A percentile compares a stretch with the other conserved stretches of the same genome.
Evolutionary conservation across 2,888 invertebrate genomes (phyloP).

Genomic region (Meliscaeva auricollis): DNA sequence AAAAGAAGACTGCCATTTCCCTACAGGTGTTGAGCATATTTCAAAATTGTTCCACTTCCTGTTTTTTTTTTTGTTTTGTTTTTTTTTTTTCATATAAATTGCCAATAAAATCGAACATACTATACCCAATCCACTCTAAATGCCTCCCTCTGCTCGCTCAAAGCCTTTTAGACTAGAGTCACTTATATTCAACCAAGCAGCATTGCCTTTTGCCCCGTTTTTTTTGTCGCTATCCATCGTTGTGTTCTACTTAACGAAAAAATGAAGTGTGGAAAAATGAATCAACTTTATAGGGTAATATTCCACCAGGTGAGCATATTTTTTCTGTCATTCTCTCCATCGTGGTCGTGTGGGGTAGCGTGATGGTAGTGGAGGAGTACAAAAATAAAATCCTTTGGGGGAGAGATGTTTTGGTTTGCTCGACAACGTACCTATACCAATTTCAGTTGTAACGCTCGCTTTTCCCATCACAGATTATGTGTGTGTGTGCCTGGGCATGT

Average conservation of each 20-base stretch:
- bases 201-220: background rate
- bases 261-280: slow-evolving; percentile 76
- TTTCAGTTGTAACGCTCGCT: slow-evolving; percentile 58
- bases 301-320: slow-evolving; percentile 67
- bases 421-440: slow-evolving; percentile 39
- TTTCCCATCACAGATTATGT: slow-evolving; percentile 4
- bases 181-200: background rate
- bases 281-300: slow-evolving; percentile 73
- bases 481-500: background rate
- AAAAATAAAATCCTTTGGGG: slow-evolving; percentile 7
- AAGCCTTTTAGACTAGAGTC: slow-evolving; percentile 34
- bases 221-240: background rate
- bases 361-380: background rate
- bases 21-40: slow-evolving; percentile 71
- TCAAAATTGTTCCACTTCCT: slow-evolving; percentile 55
- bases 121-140: slow-evolving; percentile 67
- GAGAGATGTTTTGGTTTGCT: slow-evolving; percentile 67
- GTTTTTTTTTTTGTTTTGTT: slow-evolving; percentile 28
- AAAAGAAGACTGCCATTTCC: slow-evolving; percentile 44
- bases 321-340: slow-evolving; percentile 28
- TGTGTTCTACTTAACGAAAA: slow-evolving; percentile 51
- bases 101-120: slow-evolving; percentile 73
- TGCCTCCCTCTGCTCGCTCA: slow-evolving; percentile 49
- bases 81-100: slow-evolving; percentile 51
- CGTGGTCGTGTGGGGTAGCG: background rate